These are phyloP conservation scores for Mesorhabditis spiculigera DNA, from an alignment of 2,888 invertebrate genomes.

Conservation along the genomic window DNA sequence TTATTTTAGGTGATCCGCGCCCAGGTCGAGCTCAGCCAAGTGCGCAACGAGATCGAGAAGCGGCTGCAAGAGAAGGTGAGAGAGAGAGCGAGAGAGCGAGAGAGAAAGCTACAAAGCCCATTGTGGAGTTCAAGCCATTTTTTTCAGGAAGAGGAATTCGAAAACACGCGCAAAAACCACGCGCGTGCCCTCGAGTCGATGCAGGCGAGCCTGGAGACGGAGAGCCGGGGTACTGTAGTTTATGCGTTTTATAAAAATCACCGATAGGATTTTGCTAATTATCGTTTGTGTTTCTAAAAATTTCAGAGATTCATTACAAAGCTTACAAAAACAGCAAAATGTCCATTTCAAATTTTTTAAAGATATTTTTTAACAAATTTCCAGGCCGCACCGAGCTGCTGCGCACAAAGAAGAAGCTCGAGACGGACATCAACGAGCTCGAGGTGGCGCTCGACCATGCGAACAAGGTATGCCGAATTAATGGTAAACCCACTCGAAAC, in stretches of 20 bases:
- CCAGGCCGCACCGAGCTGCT: conserved; percentile 74
- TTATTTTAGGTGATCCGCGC: conserved; percentile 73
- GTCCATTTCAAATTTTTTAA: too few species aligned
- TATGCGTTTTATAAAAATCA: conserved; percentile 76
- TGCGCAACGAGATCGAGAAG: conserved; percentile 98
- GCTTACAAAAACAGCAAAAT: too few species aligned
- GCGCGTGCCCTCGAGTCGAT: conserved; percentile 98
- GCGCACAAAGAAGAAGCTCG: conserved; percentile 99
- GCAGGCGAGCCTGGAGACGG: conserved; percentile 99
- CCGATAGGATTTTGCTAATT: conserved; percentile 99
- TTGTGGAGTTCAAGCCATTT: too few species aligned
- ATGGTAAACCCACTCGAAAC: conserved; percentile 60
- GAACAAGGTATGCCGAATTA: conserved; percentile 64
- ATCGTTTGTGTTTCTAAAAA: too few species aligned
- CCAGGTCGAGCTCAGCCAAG: conserved; percentile 94
- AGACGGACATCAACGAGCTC: conserved; percentile 95
- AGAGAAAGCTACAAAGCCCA: neutral
- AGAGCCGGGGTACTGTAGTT: conserved; percentile 91
- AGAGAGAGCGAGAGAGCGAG: too few species aligned
- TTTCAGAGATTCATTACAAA: too few species aligned
- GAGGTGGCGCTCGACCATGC: conserved; percentile 97
- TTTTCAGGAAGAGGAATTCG: conserved; percentile 91
- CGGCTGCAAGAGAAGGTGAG: conserved; percentile 99
- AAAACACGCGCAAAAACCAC: conserved; percentile 80
- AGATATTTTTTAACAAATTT: too few species aligned